These are phyloP conservation scores for Spialia ferax DNA, from an alignment of 2,888 invertebrate species.

Conservation along the genomic window DNA sequence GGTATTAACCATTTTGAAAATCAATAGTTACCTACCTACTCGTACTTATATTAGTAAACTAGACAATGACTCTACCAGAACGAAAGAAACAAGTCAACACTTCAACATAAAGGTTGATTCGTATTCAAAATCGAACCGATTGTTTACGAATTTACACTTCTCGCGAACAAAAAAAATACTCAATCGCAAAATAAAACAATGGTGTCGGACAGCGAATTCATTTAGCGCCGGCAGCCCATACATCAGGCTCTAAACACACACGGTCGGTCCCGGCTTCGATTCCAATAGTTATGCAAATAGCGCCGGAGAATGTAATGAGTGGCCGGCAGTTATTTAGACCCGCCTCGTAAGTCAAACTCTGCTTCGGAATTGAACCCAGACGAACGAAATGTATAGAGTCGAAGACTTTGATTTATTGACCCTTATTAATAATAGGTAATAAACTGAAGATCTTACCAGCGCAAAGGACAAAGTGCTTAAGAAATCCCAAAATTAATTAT, in stretches of 20 bases:
- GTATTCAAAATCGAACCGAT: constrained; percentile 24
- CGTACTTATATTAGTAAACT: too few species aligned
- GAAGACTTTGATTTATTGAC: constrained; percentile 17
- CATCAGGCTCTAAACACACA: constrained; percentile 83
- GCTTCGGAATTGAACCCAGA: constrained; percentile 68
- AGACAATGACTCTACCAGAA: background rate
- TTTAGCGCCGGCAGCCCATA: constrained; percentile 74
- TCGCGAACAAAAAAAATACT: constrained; percentile 40
- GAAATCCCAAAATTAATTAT: too few species aligned
- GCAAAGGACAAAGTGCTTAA: too few species aligned
- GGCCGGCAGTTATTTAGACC: constrained; percentile 83
- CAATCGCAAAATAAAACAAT: constrained; percentile 58
- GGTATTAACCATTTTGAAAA: too few species aligned
- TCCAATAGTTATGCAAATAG: constrained; percentile 87
- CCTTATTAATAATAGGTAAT: too few species aligned
- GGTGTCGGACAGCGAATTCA: constrained; percentile 63
- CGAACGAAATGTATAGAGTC: constrained; percentile 55
- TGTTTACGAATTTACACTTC: constrained; percentile 36
- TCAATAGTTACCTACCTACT: too few species aligned
- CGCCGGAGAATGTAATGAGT: constrained; percentile 81
- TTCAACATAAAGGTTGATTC: background rate
- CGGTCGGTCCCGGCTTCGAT: constrained; percentile 69
- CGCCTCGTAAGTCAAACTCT: constrained; percentile 82
- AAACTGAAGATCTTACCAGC: too few species aligned
- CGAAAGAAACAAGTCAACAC: background rate